Base-by-base conservation (phyloP, 1,140 invertebrate species). In the Telenomus remus region DNA sequence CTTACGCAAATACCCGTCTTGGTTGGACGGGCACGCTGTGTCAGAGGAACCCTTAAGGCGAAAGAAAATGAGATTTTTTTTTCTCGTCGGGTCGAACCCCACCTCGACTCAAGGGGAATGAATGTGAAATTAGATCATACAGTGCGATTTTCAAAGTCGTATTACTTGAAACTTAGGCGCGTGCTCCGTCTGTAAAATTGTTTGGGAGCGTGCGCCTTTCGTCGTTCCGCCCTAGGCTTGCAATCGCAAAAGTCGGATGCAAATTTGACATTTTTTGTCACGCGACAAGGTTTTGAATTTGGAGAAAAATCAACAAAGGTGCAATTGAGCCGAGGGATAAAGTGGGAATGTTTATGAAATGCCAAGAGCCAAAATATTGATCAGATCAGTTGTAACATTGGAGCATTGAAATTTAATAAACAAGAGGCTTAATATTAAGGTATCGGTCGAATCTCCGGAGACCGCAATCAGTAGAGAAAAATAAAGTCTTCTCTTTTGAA, bases 51-150 rank as follows among this genome's bases (percentile, higher is more conserved):
- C 82, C 83, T 84, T 79, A 83, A 84, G 85, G 80, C 86, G 81
- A 27, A 82, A 81, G 85, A 86, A 87, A 87, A 87, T 87, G 85
- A 87, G 84, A 86, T 86, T 86, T 27, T 27, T 27, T 27, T 87
- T 84, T 84, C 83, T 84, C 83, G 80, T 78, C 66, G 76, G 70
- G 81, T 75, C 71, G 73, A 79, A 57, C 76, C 74, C 61, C 53
- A 15, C 57, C 13, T 56, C 66, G 74, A 49, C 65, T 27, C 19
- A 27, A 65, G 74, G 81, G 79, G 83, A 82, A 84, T 83, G 84
- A 87, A 86, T 86, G 83, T 82, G 76, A 86, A 85, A 85, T 86
- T 86, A 86, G 81, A 82, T 85, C 79, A 81, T 82, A 82, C 79
- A 71, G 80, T 78, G 80, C 79, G 73, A 79, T 76, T 72, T 71